Conservation (phyloP, 2,797 vertebrate species). For the Eupleurogrammus muticus region DNA sequence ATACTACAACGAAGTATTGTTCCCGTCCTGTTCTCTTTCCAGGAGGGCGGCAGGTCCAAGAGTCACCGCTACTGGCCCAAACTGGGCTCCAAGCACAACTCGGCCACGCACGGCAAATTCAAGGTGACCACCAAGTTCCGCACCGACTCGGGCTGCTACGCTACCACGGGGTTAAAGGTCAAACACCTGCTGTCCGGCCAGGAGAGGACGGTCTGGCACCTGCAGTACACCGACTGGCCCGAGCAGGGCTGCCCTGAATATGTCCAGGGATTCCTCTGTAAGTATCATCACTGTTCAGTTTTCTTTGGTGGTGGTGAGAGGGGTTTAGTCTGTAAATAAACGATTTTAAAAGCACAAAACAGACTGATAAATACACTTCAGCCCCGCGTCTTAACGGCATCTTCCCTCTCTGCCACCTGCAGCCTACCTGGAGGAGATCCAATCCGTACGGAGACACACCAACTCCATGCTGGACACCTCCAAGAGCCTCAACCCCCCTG, state of each 20-base stretch:
- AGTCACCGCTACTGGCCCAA: conserved; percentile 99
- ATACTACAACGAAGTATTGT: no score
- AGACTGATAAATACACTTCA: conserved; percentile 3
- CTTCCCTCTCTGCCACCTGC: conserved; percentile 9
- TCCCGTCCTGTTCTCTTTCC: conserved; percentile 21
- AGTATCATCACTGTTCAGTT: conserved; percentile 63
- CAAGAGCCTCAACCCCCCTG: conserved; percentile 89
- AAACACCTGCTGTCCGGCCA: conserved; percentile 96
- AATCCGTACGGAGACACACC: conserved; percentile 95
- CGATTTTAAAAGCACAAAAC: background rate
- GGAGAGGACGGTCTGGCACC: conserved; percentile 97
- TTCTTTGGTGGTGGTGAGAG: no score
- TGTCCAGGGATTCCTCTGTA: conserved; percentile 95
- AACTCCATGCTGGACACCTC: conserved; percentile 95
- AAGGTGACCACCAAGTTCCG: conserved; percentile 99
- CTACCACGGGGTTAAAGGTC: conserved; percentile 97
- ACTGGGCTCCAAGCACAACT: conserved; percentile 97
- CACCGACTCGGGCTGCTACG: conserved; percentile 97
- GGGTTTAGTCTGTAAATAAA: no score
- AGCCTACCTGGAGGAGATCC: conserved; percentile 98
- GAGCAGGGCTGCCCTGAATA: conserved; percentile 97
- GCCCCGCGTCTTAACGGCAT: background rate
- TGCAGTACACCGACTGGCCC: conserved; percentile 98
- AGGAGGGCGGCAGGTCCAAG: conserved; percentile 95
- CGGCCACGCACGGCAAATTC: conserved; percentile 96